Evolutionary conservation across 1,140 invertebrate genomes (phyloP).

Genomic region (Nomia melanderi): DNA sequence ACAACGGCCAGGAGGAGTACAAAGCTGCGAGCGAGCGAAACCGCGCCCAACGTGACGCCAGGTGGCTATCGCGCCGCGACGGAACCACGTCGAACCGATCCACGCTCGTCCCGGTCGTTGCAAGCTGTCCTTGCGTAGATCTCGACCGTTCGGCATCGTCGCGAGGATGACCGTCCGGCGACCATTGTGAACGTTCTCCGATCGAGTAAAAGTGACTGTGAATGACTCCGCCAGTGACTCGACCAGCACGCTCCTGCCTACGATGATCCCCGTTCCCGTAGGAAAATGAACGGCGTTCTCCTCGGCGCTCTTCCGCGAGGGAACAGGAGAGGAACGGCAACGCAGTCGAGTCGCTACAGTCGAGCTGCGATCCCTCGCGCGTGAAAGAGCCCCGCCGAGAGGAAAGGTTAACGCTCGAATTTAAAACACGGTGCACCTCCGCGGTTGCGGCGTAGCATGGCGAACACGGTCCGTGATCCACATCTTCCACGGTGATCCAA

Average conservation of each 20-base stretch:
- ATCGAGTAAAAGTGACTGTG: too few relatives aligned
- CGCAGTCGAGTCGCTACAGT: slow-evolving; percentile 25
- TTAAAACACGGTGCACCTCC: slow-evolving; percentile 31
- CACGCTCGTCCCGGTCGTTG: neutral
- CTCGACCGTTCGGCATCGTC: neutral
- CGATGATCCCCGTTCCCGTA: too few relatives aligned
- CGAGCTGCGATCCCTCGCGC: slow-evolving; percentile 48
- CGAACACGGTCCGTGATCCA: neutral
- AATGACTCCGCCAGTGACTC: too few relatives aligned
- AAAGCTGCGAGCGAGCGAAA: slow-evolving; percentile 44
- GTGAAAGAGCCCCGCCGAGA: slow-evolving; percentile 40
- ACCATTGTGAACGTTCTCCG: neutral
- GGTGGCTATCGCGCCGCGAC: slow-evolving; percentile 19
- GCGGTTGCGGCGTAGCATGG: neutral
- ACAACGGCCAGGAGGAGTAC: slow-evolving; percentile 10
- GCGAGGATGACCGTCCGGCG: neutral
- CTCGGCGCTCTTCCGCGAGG: neutral
- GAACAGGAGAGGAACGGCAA: slow-evolving; percentile 38
- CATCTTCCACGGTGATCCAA: neutral
- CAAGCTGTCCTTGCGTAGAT: neutral
- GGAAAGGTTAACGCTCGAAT: slow-evolving; percentile 58
- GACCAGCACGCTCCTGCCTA: too few relatives aligned
- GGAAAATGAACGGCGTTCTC: slow-evolving; percentile 13
- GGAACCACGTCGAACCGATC: neutral
- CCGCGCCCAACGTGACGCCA: slow-evolving; percentile 58